Base-by-base conservation (phyloP, 2,113 vertebrate genomes). In the Benitochromis conjunctus region DNA sequence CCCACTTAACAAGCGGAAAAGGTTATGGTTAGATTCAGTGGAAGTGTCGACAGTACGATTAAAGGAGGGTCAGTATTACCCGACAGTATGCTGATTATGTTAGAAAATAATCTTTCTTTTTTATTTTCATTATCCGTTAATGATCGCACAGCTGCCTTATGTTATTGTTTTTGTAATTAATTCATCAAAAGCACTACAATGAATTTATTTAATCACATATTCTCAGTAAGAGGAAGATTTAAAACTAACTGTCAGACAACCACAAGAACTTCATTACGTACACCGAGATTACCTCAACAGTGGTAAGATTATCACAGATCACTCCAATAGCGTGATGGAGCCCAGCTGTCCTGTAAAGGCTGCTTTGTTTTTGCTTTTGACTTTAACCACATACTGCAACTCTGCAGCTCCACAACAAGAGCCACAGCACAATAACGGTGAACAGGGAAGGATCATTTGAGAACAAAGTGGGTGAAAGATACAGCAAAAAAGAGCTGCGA, bases 1-100 rank as follows among this genome's bases (percentile, higher is more conserved):
- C 56, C 84, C 64, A 85, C 76, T 87, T 81, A 34, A 92, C 60
- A 51, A 79, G 76, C 29, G 62, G 79, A 90, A 92, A 83, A 84
- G 69, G 83, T 76, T 29, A 81, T 84, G 71, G 51, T 80, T 86
- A 71, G 41, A 46, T 71, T 7, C 36, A 57, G 83, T 43, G 58
- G 48, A 87, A 55, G 55, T 58, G 90, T 69, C 46, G 9, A 48
- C 58, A 62, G 54, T 9, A 0, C 41, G 19, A 62, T 66, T 81
- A 79, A 81, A 58, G 9, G 21, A 71, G 9, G 21, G 13, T 69
- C 38, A 34, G 13, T 19, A 5, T 34, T 11, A 77, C 3, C 51
- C 3, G 9, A 55, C 54, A 55, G 24, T 12, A 74, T 48, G 24
- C 2, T 12, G 24, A 51, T 51, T 43, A 76, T 51, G 69, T 76